Conservation (phyloP, 1,140 invertebrate genomes). For the Uloborus diversus region DNA sequence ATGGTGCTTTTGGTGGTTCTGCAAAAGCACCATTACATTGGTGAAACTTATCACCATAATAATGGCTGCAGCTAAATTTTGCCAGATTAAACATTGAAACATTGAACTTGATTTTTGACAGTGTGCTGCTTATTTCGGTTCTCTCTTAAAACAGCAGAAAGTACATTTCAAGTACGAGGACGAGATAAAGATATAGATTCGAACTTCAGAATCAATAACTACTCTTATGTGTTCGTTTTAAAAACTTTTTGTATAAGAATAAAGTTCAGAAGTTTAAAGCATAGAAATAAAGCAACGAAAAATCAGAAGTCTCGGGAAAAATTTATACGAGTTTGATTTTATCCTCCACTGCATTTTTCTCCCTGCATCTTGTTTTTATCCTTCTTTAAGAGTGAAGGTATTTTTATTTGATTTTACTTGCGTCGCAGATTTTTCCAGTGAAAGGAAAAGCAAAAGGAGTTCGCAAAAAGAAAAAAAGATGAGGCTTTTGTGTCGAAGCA, state of each 20-base stretch:
- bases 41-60: too few species aligned
- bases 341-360: conserved; percentile 36
- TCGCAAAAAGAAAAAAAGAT: background rate
- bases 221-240: too few species aligned
- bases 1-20: too few species aligned
- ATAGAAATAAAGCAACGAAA: conserved; percentile 8
- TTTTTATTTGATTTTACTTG: conserved; percentile 56
- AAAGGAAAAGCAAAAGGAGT: conserved; percentile 2
- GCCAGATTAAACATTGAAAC: too few species aligned
- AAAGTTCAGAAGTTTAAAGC: conserved; percentile 48
- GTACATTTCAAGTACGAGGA: too few species aligned
- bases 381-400: conserved; percentile 54
- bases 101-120: too few species aligned
- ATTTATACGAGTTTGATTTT: conserved; percentile 56
- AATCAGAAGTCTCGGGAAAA: conserved; percentile 28
- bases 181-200: too few species aligned
- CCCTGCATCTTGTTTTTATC: conserved; percentile 46
- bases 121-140: too few species aligned
- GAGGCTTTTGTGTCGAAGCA: conserved; percentile 41
- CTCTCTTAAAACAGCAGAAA: too few species aligned
- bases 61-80: too few species aligned
- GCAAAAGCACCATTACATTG: too few species aligned
- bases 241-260: conserved; percentile 16
- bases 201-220: too few species aligned
- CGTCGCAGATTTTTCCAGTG: conserved; percentile 35